Conservation (phyloP, 2,888 invertebrate genomes). For the Chymomyza caudatula region DNA sequence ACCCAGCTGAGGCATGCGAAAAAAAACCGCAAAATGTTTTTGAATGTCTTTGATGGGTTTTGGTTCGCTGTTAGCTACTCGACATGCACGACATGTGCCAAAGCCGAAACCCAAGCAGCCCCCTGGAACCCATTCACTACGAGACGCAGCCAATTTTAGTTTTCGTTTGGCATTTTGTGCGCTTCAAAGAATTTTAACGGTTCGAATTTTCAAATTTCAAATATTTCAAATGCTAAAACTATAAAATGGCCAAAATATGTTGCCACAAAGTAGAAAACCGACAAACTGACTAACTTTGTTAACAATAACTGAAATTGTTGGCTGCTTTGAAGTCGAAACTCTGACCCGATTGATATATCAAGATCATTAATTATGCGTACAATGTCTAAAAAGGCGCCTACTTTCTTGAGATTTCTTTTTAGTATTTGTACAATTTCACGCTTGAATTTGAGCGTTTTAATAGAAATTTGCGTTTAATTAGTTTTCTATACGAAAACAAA, state of each 20-base stretch:
- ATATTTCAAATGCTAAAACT: constrained; percentile 50
- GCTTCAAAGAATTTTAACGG: constrained; percentile 61
- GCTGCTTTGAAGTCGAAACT: not conserved
- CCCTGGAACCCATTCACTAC: constrained; percentile 2
- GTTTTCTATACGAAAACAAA: not conserved
- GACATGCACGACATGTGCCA: not conserved
- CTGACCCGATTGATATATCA: constrained; percentile 54
- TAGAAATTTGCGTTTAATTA: constrained; percentile 21
- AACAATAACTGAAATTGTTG: constrained; percentile 8
- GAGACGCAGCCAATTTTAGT: constrained; percentile 46
- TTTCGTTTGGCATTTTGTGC: constrained; percentile 49
- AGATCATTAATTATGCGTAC: constrained; percentile 73
- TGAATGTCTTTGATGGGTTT: constrained; percentile 71
- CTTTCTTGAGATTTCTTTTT: constrained; percentile 50
- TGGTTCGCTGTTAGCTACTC: constrained; percentile 15
- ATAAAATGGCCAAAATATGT: constrained; percentile 22
- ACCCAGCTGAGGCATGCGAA: constrained; percentile 34
- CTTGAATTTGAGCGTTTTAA: constrained; percentile 14
- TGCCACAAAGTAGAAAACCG: not conserved
- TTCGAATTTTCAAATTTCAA: constrained; percentile 58
- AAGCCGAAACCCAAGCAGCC: constrained; percentile 9
- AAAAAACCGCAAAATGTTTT: constrained; percentile 66
- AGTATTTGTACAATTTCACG: constrained; percentile 72
- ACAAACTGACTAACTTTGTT: not conserved
- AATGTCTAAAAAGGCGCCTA: constrained; percentile 57